Conservation (phyloP, 2,113 vertebrate genomes). For the Acanthochromis polyacanthus region DNA sequence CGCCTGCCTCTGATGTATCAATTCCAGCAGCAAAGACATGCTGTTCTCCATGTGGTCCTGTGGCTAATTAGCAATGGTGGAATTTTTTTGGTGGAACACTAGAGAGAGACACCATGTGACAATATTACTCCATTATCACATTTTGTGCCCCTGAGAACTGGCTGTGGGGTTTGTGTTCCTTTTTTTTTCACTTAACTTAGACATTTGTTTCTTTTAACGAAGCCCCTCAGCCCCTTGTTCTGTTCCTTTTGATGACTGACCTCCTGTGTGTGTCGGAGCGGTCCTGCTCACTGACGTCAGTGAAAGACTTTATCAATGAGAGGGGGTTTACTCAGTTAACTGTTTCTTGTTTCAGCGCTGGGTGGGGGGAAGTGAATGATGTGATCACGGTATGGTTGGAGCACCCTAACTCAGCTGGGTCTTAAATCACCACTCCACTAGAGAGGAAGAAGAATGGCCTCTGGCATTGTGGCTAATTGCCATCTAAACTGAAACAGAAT, state of each 20-base stretch:
- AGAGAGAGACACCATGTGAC: slow-evolving; percentile 47
- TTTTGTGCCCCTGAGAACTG: slow-evolving; percentile 27
- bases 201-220: slow-evolving; percentile 3
- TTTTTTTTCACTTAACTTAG: background rate
- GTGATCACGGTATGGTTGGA: slow-evolving; percentile 47
- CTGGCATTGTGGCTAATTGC: slow-evolving; percentile 84
- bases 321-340: slow-evolving; percentile 46
- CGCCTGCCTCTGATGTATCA: slow-evolving; percentile 52
- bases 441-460: slow-evolving; percentile 80
- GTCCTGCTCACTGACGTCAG: background rate
- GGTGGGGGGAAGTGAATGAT: slow-evolving; percentile 50
- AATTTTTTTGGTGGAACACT: slow-evolving; percentile 39
- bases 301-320: slow-evolving; percentile 25
- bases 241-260: slow-evolving; percentile 10
- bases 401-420: slow-evolving; percentile 61
- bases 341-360: slow-evolving; percentile 27
- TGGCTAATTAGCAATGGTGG: slow-evolving; percentile 66
- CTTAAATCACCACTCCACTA: slow-evolving; percentile 76
- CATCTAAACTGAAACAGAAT: slow-evolving; percentile 86
- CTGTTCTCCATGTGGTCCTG: slow-evolving; percentile 60
- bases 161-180: slow-evolving; percentile 7
- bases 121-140: slow-evolving; percentile 49
- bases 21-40: slow-evolving; percentile 54
- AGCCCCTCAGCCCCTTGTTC: slow-evolving; percentile 5
- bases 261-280: background rate